Base-by-base conservation (phyloP, 2,797 vertebrate genomes). In the Arctocebus calabarensis region DNA sequence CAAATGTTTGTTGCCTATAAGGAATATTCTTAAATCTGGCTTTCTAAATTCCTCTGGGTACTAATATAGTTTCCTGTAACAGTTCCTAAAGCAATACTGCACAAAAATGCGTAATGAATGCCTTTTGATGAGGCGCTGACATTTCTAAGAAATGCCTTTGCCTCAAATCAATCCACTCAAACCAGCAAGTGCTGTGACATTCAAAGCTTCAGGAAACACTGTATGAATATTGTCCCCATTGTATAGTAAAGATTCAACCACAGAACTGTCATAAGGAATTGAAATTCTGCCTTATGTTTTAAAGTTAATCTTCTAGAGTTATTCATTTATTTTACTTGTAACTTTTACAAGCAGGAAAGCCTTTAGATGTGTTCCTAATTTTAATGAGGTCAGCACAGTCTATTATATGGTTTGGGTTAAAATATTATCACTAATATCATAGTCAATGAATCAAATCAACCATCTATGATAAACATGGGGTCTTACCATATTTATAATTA, bases 291-390 rank as follows among this genome's bases (percentile, higher is more conserved):
- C 78, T 92, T 90, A 59, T 84, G 40, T 84, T 93, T 95, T 94
- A 85, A 94, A 94, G 55, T 94, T 91, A 94, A 79, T 86, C 62
- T 90, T 34, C 73, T 75, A 71, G 32, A 88, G 48, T 57, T 62
- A 90, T 90, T 91, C 73, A 93, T 91, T 96, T 96, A 90, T 82
- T 91, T 94, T 83, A 32, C 45, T 83, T 94, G 3, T 94, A 73
- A 78, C n/a, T 66, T 96, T 78, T 77, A 75, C 34, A 71, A 83
- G 32, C 84, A 27, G 10, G 62, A 83, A 95, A 66, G 34, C 27
- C 43, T 40, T 68, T 57, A 37, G 48, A 94, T 92, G 14, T n/a
- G n/a, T 92, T 93, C 4, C 14, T 91, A 83, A 45, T 90, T 94
- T 59, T 55, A 83, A 16, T 64, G 74, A 85, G 22, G 90, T 40